Percentiles rank a stretch among this genome's conserved stretches.
Evolutionary conservation across 1,140 invertebrate genomes (phyloP).

Genomic region (Drosophila azteca): DNA sequence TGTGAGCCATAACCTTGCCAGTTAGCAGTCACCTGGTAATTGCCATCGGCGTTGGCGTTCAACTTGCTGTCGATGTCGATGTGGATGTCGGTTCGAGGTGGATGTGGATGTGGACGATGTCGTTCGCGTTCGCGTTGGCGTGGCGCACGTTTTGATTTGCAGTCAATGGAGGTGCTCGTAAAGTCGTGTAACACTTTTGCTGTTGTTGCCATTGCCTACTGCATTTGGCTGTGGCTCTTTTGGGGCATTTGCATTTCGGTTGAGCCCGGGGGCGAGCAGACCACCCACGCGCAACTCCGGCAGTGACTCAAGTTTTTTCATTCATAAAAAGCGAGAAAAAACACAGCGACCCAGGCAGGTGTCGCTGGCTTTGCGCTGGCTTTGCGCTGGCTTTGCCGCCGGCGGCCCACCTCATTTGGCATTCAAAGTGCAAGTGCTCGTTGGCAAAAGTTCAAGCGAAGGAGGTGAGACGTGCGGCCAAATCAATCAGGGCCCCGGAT

Average conservation of each 20-base stretch:
- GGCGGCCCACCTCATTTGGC: constrained; percentile 54
- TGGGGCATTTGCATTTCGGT: constrained; percentile 55
- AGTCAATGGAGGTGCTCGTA: constrained; percentile 77
- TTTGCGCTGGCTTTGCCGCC: constrained; percentile 53
- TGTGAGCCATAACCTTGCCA: constrained; percentile 73
- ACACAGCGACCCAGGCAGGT: constrained; percentile 26
- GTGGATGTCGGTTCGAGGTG: constrained; percentile 28
- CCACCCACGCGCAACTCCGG: constrained; percentile 59
- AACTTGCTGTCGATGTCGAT: constrained; percentile 25
- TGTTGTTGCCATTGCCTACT: constrained; percentile 39
- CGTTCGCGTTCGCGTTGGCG: constrained; percentile 45
- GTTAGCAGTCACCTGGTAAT: constrained; percentile 71
- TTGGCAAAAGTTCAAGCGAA: constrained; percentile 71
- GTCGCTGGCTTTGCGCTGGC: constrained; percentile 50
- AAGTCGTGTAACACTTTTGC: constrained; percentile 72
- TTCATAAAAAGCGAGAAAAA: constrained; percentile 59
- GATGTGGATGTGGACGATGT: constrained; percentile 14
- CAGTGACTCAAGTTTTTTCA: constrained; percentile 67
- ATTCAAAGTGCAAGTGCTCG: constrained; percentile 64
- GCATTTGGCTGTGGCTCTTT: constrained; percentile 40
- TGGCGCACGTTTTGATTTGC: constrained; percentile 76
- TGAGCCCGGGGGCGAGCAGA: constrained; percentile 44
- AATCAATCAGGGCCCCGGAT: constrained; percentile 49
- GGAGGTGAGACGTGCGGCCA: constrained; percentile 42
- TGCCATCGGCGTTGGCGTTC: constrained; percentile 62